phyloP scores from a whole-genome alignment of 2,113 vertebrate species.

The Hydropotes inermis region DNA sequence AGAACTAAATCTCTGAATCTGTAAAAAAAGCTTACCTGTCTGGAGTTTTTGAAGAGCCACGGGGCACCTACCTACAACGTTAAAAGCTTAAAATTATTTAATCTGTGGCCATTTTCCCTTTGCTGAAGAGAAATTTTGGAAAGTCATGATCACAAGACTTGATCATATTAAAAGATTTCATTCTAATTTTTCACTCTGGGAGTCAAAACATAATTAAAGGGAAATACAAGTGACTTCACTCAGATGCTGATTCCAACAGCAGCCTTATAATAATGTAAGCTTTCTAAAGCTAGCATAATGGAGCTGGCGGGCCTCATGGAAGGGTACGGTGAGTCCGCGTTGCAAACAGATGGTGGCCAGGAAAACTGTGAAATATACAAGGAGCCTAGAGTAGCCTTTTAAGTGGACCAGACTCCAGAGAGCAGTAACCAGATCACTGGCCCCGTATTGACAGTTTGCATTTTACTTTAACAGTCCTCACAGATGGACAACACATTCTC shows the following conservation, averaged over 20 bases:
- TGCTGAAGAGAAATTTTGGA: background rate
- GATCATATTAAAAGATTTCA: background rate
- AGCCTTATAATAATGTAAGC: background rate
- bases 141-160: background rate
- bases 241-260: background rate
- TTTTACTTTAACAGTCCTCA: background rate
- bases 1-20: background rate
- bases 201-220: slow-evolving; percentile 3
- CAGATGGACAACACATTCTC: slow-evolving; percentile 15
- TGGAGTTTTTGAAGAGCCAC: background rate
- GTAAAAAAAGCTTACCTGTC: background rate
- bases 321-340: background rate
- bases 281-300: background rate
- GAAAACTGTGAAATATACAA: slow-evolving; percentile 65
- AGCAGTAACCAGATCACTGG: background rate
- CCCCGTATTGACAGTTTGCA: slow-evolving; percentile 15
- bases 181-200: background rate
- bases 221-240: slow-evolving; percentile 24
- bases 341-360: slow-evolving; percentile 41
- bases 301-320: background rate
- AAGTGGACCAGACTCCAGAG: slow-evolving; percentile 31
- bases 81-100: background rate
- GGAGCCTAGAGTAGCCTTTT: slow-evolving; percentile 48
- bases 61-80: background rate
- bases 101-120: background rate